A percentile compares a stretch with the other conserved stretches of the same genome.
Evolutionary conservation across 2,797 vertebrate genomes (phyloP).

Genomic region (Pantherophis vulpinus): DNA sequence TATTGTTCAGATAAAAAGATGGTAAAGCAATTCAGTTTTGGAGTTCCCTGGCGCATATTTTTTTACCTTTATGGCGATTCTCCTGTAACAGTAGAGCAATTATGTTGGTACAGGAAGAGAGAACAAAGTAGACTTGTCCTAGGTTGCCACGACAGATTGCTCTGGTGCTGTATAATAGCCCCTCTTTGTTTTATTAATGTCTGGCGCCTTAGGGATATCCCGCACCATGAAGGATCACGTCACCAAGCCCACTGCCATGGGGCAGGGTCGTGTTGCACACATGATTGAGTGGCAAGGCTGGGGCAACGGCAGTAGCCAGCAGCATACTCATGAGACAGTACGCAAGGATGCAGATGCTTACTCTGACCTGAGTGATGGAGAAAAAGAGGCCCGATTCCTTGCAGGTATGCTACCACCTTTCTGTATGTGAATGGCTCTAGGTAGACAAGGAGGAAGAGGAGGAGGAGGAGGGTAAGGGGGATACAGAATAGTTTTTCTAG

Average conservation of each 20-base stretch:
- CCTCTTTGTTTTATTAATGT: slow-evolving; percentile 57
- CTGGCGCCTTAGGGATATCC: slow-evolving; percentile 80
- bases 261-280: slow-evolving; percentile 93
- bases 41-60: neutral
- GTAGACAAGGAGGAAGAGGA: neutral
- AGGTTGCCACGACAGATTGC: neutral
- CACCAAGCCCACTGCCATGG: slow-evolving; percentile 96
- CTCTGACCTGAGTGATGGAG: slow-evolving; percentile 95
- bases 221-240: slow-evolving; percentile 97
- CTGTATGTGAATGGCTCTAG: neutral
- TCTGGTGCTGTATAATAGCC: slow-evolving; percentile 53
- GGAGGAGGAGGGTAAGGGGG: accelerated
- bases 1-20: neutral
- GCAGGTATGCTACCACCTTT: slow-evolving; percentile 77
- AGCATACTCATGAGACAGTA: slow-evolving; percentile 75
- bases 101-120: neutral
- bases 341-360: slow-evolving; percentile 91
- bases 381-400: slow-evolving; percentile 95
- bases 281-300: slow-evolving; percentile 99
- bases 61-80: neutral
- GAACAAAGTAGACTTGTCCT: neutral
- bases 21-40: neutral
- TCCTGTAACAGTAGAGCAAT: neutral
- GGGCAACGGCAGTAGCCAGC: slow-evolving; percentile 80
- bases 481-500: neutral